Percentiles rank a stretch among this genome's conserved stretches.
Conservation (phyloP, 53 echinoderm and acorn worm species). For the Paelopatides confundens region DNA sequence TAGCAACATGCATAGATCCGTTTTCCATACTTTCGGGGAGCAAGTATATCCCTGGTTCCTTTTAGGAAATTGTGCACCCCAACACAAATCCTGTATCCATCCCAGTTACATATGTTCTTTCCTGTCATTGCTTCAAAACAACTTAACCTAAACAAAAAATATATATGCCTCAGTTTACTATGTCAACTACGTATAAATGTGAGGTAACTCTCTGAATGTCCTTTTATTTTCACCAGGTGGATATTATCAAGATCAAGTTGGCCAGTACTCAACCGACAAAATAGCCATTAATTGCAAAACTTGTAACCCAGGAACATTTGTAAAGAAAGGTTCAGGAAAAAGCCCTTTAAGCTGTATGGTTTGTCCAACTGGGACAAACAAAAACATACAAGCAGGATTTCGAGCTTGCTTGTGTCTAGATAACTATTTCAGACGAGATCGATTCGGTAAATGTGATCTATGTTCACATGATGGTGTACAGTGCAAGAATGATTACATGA, state of each 20-base stretch:
- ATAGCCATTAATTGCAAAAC: not conserved
- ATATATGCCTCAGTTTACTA: too few species aligned
- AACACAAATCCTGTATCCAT: too few species aligned
- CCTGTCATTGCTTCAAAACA: too few species aligned
- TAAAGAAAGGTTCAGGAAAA: not conserved
- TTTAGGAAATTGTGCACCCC: too few species aligned
- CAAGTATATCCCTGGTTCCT: too few species aligned
- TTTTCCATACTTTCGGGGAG: too few species aligned
- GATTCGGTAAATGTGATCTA: slow-evolving; percentile 10
- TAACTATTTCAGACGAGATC: not conserved
- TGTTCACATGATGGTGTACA: slow-evolving; percentile 5
- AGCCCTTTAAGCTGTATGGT: not conserved
- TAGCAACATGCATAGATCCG: too few species aligned
- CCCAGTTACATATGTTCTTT: too few species aligned
- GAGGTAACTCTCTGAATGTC: too few species aligned
- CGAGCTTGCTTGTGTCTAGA: slow-evolving; percentile 27
- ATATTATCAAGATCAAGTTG: slow-evolving; percentile 17
- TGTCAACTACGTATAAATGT: too few species aligned
- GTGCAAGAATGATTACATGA: slow-evolving; percentile 4
- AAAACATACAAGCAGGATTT: not conserved
- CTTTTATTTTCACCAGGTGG: slow-evolving; percentile 1
- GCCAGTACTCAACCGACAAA: not conserved
- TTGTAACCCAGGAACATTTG: slow-evolving; percentile 13
- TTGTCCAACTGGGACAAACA: slow-evolving; percentile 20
- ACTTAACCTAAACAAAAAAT: too few species aligned